Evolutionary conservation across 2,888 invertebrate genomes (phyloP).

Genomic region (Lycophotia porphyrea): DNA sequence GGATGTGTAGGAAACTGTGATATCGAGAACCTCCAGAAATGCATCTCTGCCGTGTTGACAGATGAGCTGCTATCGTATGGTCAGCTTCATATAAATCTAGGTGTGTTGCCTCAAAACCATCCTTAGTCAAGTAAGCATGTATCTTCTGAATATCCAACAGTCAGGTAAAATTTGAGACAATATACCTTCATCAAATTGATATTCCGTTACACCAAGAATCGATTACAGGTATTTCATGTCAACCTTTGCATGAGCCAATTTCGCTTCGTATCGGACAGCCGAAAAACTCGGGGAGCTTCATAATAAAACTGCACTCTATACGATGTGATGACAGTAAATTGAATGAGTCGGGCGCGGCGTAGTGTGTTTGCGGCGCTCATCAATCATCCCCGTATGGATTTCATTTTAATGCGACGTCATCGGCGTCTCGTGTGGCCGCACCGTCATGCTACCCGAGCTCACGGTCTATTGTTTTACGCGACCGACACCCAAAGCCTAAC

Average conservation of each 20-base stretch:
- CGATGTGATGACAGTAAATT: constrained; percentile 83
- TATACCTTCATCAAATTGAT: not conserved
- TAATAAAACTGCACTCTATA: constrained; percentile 70
- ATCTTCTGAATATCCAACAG: constrained; percentile 8
- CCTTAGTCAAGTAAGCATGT: not conserved
- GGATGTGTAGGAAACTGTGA: constrained; percentile 8
- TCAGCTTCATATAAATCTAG: constrained; percentile 31
- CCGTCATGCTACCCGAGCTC: constrained; percentile 72
- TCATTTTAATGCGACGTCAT: constrained; percentile 90
- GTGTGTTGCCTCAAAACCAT: constrained; percentile 8
- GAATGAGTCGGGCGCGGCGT: constrained; percentile 85
- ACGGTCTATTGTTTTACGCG: constrained; percentile 74
- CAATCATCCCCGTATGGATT: constrained; percentile 89
- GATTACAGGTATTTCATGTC: constrained; percentile 19
- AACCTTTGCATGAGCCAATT: constrained; percentile 49
- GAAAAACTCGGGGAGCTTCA: constrained; percentile 59
- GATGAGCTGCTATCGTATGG: constrained; percentile 38
- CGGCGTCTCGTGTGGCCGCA: constrained; percentile 85
- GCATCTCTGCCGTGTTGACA: constrained; percentile 33
- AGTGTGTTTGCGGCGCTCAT: constrained; percentile 86
- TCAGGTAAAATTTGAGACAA: not conserved
- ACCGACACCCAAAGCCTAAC: constrained; percentile 64
- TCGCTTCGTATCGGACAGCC: constrained; percentile 59
- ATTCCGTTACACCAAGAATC: constrained; percentile 15
- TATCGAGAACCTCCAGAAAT: constrained; percentile 28